Conservation (phyloP, 2,888 invertebrate species). For the Plemyria rubiginata region DNA sequence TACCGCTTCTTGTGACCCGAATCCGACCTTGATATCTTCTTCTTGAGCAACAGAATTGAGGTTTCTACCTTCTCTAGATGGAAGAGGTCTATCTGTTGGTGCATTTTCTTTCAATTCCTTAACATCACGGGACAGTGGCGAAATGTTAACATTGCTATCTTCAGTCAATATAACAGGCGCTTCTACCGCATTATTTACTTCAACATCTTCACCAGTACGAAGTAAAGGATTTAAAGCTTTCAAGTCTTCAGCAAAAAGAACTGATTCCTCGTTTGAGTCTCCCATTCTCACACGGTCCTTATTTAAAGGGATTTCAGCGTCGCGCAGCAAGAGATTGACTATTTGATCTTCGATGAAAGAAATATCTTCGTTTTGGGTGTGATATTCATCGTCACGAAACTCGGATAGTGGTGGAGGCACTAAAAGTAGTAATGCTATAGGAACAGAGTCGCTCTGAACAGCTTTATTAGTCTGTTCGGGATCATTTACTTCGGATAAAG, state of each 20-base stretch:
- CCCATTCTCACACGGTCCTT: conserved; percentile 1
- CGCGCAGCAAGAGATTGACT: conserved; percentile 15
- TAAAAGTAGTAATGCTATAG: conserved; percentile 29
- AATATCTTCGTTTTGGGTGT: conserved; percentile 10
- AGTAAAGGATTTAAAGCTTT: conserved; percentile 13
- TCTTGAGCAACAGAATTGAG: neutral
- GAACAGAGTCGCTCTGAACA: conserved; percentile 17
- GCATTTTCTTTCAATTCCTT: neutral
- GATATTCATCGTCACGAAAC: conserved; percentile 20
- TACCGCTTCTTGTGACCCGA: conserved; percentile 3
- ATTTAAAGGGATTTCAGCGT: conserved; percentile 6
- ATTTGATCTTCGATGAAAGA: conserved; percentile 18
- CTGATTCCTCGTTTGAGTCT: neutral
- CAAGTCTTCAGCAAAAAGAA: conserved; percentile 11
- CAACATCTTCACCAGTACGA: conserved; percentile 5
- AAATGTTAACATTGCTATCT: neutral
- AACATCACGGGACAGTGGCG: conserved; percentile 1
- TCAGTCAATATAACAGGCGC: neutral
- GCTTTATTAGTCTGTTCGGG: conserved; percentile 13
- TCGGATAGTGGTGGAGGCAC: conserved; percentile 21
- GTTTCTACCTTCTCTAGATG: neutral
- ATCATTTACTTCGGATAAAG: conserved; percentile 18
- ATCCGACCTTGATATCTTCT: conserved; percentile 1
- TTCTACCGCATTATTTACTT: conserved; percentile 8
- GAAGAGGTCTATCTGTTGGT: neutral